A percentile compares a stretch with the other conserved stretches of the same genome.
phyloP scores from a whole-genome alignment of 2,113 vertebrate species.

The Aldabrachelys gigantea region DNA sequence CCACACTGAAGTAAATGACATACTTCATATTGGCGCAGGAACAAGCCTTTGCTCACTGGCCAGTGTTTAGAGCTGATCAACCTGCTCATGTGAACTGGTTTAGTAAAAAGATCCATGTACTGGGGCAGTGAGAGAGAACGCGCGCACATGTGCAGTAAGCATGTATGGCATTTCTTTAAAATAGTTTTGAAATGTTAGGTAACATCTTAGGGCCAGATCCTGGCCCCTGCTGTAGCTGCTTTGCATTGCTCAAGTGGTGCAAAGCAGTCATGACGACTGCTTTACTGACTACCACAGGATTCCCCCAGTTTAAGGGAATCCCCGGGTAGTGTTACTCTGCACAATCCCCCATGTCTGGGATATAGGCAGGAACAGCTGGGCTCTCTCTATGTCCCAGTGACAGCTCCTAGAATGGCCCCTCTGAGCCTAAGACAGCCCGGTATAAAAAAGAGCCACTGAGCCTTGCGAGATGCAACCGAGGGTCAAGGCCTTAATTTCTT shows the following conservation, averaged over 20 bases:
- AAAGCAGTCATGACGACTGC: rapidly evolving
- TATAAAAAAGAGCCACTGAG: not conserved
- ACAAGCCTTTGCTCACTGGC: not conserved
- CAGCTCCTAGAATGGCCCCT: not conserved
- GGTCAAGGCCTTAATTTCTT: not conserved
- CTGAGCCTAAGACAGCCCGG: not conserved
- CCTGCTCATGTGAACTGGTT: not conserved
- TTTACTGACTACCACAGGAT: not conserved
- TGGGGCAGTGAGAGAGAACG: not conserved
- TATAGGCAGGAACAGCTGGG: not conserved
- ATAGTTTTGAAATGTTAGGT: not conserved
- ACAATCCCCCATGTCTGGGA: not conserved
- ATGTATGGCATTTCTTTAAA: not conserved
- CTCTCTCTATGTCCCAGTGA: not conserved
- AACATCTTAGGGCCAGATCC: not conserved
- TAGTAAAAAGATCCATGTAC: not conserved
- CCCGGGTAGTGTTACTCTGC: not conserved
- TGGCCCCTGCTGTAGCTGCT: not conserved
- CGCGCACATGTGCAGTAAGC: not conserved
- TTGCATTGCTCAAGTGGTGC: rapidly evolving
- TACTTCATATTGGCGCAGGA: not conserved
- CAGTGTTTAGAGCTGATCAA: not conserved
- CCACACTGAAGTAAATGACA: not conserved
- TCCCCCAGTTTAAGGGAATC: not conserved
- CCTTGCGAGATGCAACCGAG: not conserved